Base-by-base conservation (phyloP, 1,140 invertebrate species). In the Dreissena rostriformis region DNA sequence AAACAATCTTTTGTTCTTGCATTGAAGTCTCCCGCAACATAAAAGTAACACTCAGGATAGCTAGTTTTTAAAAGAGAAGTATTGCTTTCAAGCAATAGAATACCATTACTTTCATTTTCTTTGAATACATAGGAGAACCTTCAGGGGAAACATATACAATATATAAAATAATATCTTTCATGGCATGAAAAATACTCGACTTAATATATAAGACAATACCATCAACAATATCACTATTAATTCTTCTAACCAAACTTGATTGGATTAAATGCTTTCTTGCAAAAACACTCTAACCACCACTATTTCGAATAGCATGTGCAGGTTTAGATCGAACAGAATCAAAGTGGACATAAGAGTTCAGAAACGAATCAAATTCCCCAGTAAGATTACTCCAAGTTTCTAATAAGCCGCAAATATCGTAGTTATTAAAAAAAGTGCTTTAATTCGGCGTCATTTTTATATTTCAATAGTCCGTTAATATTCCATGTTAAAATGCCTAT, bases 261-360 rank as follows among this genome's bases (percentile, higher is more conserved):
- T n/a, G 17, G 22, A n/a, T 61, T n/a, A 61, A 24, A 61, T 24
- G 17, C 12, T 19, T 12, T 61, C 57, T n/a, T 5, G 11, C 57
- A 61, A 61, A 61, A 61, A 39, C 57, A 24, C 57, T 61, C 22
- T 6, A 4, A 61, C 57, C 57, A n/a, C 57, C 57, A 61, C 17
- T 61, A 61, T 61, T 61, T n/a, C 57, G 57, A 61, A 61, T 61
- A n/a, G 22, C 57, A 61, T 61, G 4, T n/a, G 6, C 17, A 61
- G 17, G 57, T 61, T 61, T 61, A n/a, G 57, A n/a, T 61, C 57
- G 17, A 61, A 61, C 57, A 61, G 17, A 61, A 24, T 61, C 57
- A 6, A 61, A 61, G 22, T 61, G 57, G 22, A 24, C 57, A 24
- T 61, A 61, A 2, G 57, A 61, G 17, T 19, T n/a, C 12, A 61